Evolutionary conservation across 2,113 vertebrate genomes (phyloP), one percentile per base, ranked within the genome.

Genomic region (Crypturellus undulatus): DNA sequence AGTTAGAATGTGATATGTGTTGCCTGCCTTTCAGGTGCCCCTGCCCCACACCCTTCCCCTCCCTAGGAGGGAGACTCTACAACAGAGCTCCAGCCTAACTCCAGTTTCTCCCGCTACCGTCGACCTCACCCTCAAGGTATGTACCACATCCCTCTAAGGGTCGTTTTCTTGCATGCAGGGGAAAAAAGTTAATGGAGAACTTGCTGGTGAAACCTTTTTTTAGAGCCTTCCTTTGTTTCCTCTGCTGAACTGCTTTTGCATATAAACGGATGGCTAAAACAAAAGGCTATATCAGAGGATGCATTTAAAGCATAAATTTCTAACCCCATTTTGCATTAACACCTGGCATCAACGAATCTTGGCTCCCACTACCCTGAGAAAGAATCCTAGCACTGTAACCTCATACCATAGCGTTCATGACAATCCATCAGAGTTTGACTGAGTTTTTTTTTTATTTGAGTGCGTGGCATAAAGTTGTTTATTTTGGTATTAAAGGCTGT

Each of bases 71-170:
- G 99, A 99, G 97, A 98, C 99, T 94, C 97, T 99, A 87, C 99
- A 99, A 71, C 99, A 99, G 98, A 99, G 98, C 98, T 98, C 99
- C 97, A 98, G 98, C 97, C 98, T 99, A 93, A 99, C 98, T 96
- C 98, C 99, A 59, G 99, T 99, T 93, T 99, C 99, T 96, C 99
- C 99, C 94, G 99, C 99, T 88, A 99, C 99, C 89, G 99, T 99
- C 89, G 99, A 99, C 98, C 98, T 99, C 96, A 99, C 99, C 96
- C 98, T 99, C 88, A 99, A 99, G 99, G 99, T 99, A 97, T 91
- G 97, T 97, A 97, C 95, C 32, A 83, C 91, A 85, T 94, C 94
- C 95, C 86, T 97, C 96, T 97, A 92, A 96, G 94, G 94, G 96
- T 97, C 92, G 14, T 97, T 97, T 95, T 94, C 80, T 92, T 98